Base-by-base conservation (phyloP, 2,113 vertebrate genomes). In the Paramormyrops kingsleyae region DNA sequence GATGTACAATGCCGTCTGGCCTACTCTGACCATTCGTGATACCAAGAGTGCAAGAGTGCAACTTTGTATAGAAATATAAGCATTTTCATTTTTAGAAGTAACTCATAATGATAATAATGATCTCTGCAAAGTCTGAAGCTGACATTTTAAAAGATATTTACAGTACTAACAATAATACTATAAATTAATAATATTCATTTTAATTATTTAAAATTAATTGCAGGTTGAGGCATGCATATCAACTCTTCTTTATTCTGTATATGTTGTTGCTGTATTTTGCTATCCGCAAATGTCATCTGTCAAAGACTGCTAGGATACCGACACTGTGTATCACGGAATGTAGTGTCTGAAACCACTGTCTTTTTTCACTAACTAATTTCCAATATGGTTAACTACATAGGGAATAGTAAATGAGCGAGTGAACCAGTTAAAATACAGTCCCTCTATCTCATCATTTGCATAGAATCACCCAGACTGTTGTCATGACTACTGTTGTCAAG, bases 381-480 rank as follows among this genome's bases (percentile, higher is more conserved):
- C 62, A 13, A 31, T 70, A 70, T 31, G 10, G n/a, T 31, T 3
- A 70, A 70, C 62, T 31, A 70, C 27, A 13, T 31, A 13, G 10
- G 27, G 62, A 70, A 66, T 66, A 10, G n/a, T 70, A 31, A 70
- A 70, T 70, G 62, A 31, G n/a, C n/a, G 1, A 70, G 10, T 70
- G 62, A 31, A 70, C 62, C 62, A 70, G n/a, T 27, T 70, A 70
- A 35, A 84, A 31, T 88, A 90, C 49, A 88, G 70, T 49, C 44
- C 88, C 56, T 44, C 92, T 83, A 89, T 70, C 85, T 74, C 88
- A 89, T 49, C 46, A 77, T 90, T 90, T 93, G 92, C 93, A 85
- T 90, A 91, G 92, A 92, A 94, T 93, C 92, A 92, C 91, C 92
- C 92, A 90, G 85, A 87, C 90, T 91, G 94, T 95, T 94, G 94